phyloP scores from a whole-genome alignment of 2,113 vertebrate species.

The Bufo gargarizans region DNA sequence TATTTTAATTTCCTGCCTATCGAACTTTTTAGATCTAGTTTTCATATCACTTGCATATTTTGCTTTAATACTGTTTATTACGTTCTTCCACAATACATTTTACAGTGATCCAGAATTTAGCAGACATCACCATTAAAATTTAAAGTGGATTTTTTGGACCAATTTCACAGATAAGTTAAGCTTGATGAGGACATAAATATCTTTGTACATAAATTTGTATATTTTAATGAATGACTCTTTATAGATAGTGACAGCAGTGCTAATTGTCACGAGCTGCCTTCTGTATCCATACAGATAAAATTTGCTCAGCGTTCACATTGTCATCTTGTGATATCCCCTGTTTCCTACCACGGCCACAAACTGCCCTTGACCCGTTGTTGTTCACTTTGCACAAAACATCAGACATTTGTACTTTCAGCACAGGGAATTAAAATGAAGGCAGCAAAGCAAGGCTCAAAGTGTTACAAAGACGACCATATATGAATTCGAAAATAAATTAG shows the following conservation, averaged over 20 bases:
- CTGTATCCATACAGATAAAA: constrained; percentile 4
- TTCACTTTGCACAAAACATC: constrained; percentile 17
- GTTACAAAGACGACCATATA: constrained; percentile 16
- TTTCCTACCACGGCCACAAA: background rate
- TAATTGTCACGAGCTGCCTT: background rate
- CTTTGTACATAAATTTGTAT: background rate
- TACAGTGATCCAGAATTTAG: background rate
- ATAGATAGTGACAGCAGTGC: background rate
- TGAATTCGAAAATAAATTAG: constrained; percentile 46
- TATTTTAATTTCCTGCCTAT: background rate
- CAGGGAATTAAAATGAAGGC: constrained; percentile 29
- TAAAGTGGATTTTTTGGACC: background rate
- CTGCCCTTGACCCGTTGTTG: background rate
- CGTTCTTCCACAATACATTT: background rate
- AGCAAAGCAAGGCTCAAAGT: constrained; percentile 1
- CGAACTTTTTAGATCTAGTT: background rate
- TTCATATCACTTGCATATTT: background rate
- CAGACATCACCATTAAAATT: background rate
- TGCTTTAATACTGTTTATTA: background rate
- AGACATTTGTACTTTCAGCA: background rate
- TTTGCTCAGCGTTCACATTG: no score
- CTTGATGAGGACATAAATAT: background rate
- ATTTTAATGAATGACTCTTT: background rate
- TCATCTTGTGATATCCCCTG: background rate
- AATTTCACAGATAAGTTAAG: background rate